Percentiles rank a stretch among this genome's conserved stretches.
phyloP scores from a whole-genome alignment of 2,113 vertebrate species.

The Paracanthobrama guichenoti region DNA sequence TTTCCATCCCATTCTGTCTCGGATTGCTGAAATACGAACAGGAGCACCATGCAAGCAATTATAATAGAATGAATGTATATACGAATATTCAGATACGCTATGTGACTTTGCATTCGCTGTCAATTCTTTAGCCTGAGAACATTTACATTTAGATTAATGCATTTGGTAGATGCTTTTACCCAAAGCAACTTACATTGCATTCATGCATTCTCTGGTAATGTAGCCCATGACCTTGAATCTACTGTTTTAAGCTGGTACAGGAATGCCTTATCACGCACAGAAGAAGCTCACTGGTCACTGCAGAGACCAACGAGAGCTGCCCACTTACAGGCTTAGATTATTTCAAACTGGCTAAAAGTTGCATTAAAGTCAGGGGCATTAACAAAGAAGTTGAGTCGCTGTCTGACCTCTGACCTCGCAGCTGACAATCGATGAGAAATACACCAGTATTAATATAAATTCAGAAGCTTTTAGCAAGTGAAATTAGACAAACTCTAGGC shows the following conservation, averaged over 20 bases:
- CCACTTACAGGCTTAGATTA: neutral
- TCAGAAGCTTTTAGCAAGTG: neutral
- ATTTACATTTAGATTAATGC: slow-evolving; percentile 12
- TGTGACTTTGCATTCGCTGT: neutral
- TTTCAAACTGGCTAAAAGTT: neutral
- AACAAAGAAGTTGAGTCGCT: neutral
- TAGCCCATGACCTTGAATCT: neutral
- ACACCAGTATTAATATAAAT: neutral
- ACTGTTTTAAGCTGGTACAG: neutral
- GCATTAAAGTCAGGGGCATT: neutral
- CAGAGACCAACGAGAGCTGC: neutral
- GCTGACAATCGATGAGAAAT: neutral
- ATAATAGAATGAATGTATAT: neutral
- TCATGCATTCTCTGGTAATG: neutral
- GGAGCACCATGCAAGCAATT: slow-evolving; percentile 4
- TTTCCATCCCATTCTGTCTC: slow-evolving; percentile 15
- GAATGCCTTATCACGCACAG: neutral
- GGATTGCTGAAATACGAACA: neutral
- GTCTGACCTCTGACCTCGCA: neutral
- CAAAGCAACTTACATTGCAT: neutral
- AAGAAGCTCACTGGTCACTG: neutral
- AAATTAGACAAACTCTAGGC: neutral
- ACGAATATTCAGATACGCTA: no score
- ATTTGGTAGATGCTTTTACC: neutral
- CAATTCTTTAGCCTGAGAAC: neutral